Evolutionary conservation across 2,888 invertebrate genomes (phyloP).

Genomic region (Spodoptera picta): DNA sequence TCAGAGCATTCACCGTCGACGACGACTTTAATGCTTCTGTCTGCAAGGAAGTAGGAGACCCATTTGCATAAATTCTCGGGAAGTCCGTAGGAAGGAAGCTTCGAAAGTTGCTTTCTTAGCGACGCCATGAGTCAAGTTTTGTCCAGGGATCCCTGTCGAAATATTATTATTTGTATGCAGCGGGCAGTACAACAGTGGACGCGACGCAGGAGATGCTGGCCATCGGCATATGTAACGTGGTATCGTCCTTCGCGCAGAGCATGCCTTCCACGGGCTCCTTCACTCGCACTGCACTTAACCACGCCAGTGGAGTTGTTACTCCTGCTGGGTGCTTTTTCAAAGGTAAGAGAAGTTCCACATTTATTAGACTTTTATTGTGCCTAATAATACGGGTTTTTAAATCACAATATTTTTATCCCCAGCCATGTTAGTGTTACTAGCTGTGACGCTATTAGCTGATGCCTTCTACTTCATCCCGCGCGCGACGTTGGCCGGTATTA

Average conservation of each 20-base stretch:
- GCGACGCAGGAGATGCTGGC: conserved; percentile 97
- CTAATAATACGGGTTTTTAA: too few relatives aligned
- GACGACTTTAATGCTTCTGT: too few relatives aligned
- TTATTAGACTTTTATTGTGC: too few relatives aligned
- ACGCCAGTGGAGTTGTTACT: conserved; percentile 96
- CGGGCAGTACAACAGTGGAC: conserved; percentile 93
- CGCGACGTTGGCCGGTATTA: conserved; percentile 95
- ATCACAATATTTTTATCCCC: conserved; percentile 13
- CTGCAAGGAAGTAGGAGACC: too few relatives aligned
- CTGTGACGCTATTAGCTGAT: conserved; percentile 93
- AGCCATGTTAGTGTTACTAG: conserved; percentile 92
- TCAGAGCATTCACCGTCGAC: too few relatives aligned
- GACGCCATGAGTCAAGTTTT: too few relatives aligned
- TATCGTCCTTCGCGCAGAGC: conserved; percentile 94
- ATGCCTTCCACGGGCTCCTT: conserved; percentile 97
- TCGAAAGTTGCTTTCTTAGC: too few relatives aligned
- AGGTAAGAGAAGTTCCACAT: conserved; percentile 68
- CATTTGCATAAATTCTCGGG: too few relatives aligned
- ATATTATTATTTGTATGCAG: conserved; percentile 72
- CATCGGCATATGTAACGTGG: conserved; percentile 93
- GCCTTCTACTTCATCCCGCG: conserved; percentile 96
- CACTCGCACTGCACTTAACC: conserved; percentile 96
- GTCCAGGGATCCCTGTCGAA: neutral
- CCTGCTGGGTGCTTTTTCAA: conserved; percentile 94
- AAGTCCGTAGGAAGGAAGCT: too few relatives aligned